phyloP scores from a whole-genome alignment of 2,113 vertebrate species.

The Hippopotamus amphibius region DNA sequence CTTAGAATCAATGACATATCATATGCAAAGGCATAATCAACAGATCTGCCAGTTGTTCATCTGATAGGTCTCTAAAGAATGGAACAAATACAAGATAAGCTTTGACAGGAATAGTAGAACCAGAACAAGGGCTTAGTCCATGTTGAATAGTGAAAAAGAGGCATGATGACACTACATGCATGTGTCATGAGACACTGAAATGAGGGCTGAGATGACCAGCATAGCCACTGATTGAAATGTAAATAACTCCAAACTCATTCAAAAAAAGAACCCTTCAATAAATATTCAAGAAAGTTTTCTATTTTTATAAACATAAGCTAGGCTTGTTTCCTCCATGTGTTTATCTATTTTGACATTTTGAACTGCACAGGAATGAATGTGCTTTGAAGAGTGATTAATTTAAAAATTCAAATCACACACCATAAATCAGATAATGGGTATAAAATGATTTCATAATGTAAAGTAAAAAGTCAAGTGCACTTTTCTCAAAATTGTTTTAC shows the following conservation, averaged over 20 bases:
- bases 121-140: not conserved
- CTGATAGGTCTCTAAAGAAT: not conserved
- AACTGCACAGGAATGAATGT: constrained; percentile 49
- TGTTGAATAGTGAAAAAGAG: not conserved
- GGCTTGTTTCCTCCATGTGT: not conserved
- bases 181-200: not conserved
- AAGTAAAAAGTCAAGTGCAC: not conserved
- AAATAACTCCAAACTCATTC: not conserved
- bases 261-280: not conserved
- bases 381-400: constrained; percentile 63
- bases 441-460: not conserved
- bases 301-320: constrained; percentile 20
- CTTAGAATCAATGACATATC: not conserved
- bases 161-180: not conserved
- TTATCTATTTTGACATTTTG: constrained; percentile 66
- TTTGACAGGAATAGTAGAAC: not conserved
- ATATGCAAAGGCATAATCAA: not conserved
- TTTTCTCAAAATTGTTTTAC: constrained; percentile 23
- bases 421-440: constrained; percentile 51
- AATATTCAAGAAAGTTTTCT: not conserved
- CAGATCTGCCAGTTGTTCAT: not conserved
- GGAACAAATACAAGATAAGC: not conserved
- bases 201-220: not conserved
- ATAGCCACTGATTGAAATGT: not conserved
- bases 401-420: constrained; percentile 50